A percentile compares a stretch with the other conserved stretches of the same genome.
Conservation (phyloP, 2,888 invertebrate genomes). For the Protophormia terraenovae region DNA sequence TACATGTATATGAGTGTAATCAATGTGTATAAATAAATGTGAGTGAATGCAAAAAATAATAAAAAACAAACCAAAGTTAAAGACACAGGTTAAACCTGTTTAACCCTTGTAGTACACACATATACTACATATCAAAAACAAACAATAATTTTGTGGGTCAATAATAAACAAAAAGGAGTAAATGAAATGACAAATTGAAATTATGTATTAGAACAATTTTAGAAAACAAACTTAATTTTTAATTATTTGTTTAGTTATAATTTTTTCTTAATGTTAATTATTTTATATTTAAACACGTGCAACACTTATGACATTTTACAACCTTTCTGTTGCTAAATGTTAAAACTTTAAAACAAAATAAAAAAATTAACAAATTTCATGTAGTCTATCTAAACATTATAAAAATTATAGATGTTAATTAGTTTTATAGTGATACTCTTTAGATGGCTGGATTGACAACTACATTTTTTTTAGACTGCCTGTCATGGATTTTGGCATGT, state of each 20-base stretch:
- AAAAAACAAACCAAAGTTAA: neutral
- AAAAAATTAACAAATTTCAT: neutral
- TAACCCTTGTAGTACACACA: neutral
- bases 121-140: too few relatives aligned
- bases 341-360: neutral
- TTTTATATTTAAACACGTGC: neutral
- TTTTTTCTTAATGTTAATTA: too few relatives aligned
- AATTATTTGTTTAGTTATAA: neutral
- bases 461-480: too few relatives aligned
- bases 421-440: neutral
- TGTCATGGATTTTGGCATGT: neutral
- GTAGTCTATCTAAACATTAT: neutral
- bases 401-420: neutral
- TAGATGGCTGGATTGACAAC: neutral
- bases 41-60: neutral
- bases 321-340: neutral
- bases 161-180: neutral
- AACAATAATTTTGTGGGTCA: neutral
- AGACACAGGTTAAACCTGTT: neutral
- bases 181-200: neutral
- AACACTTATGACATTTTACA: neutral
- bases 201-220: neutral
- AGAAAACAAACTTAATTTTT: neutral
- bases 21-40: too few relatives aligned
- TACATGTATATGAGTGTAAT: neutral